These are phyloP conservation scores for Actenoides hombroni DNA, from an alignment of 2,113 vertebrate species.

Conservation along the genomic window DNA sequence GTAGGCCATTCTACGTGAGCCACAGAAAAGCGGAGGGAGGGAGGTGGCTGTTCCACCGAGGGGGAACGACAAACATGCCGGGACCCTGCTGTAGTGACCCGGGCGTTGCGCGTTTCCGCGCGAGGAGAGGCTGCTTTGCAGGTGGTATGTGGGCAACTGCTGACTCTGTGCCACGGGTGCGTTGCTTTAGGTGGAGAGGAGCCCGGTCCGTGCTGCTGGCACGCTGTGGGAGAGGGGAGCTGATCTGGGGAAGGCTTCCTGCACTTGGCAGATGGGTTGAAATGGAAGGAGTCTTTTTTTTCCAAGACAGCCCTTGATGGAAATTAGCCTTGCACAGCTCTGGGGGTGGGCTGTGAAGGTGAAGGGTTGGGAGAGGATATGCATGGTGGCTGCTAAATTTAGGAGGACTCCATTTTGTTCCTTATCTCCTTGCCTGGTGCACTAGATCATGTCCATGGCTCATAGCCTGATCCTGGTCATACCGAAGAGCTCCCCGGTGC, in stretches of 20 bases:
- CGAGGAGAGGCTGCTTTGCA: background rate
- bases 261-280: background rate
- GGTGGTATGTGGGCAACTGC: background rate
- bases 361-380: background rate
- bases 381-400: background rate
- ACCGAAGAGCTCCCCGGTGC: background rate
- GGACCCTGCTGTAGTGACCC: background rate
- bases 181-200: background rate
- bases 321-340: background rate
- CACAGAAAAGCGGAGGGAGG: accelerated
- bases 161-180: background rate
- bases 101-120: accelerated
- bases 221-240: background rate
- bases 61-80: background rate
- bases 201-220: background rate
- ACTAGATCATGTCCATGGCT: background rate
- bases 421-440: background rate
- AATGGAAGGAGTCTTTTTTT: background rate
- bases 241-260: background rate
- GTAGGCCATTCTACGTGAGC: background rate
- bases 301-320: background rate
- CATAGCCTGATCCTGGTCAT: background rate
- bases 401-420: background rate
- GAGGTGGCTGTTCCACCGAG: background rate
- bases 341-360: background rate